Evolutionary conservation across 2,888 invertebrate genomes (phyloP), one percentile per base, ranked within the genome.

Genomic region (Drosophila setosimentum): DNA sequence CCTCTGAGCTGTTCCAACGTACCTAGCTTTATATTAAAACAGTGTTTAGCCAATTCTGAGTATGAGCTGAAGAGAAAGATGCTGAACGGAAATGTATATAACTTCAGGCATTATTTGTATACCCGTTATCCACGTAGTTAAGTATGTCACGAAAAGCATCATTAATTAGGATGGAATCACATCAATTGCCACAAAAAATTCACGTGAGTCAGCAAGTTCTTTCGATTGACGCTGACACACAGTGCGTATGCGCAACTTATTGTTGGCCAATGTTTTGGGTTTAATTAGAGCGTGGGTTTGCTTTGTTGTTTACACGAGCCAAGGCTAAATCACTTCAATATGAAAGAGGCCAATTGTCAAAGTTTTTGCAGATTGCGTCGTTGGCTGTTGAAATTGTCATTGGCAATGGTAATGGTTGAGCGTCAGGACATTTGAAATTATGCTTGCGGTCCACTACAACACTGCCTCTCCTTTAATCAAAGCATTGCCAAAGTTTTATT

Each of bases 231-330:
- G 3, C 45, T 45, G 63, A 2, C 42, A 13, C 13, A 53, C 64
- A 21, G 21, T 64, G 77, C 77, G 77, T 80, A 80, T 71, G 71
- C 65, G 71, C 61, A 62, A 75, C 54, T 42, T 61, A 61, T 48
- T 51, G 24, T 29, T 51, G 27, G 2, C 24, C 45, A 8, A 2
- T 42, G 54, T 33, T 13, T 42, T 11, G 21, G 1, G 8, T 24
- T 24, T 45, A 66, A 53, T 67, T 48, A 48, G 27, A 67, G 40
- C 16, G 7, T 1, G 16, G 2, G 7, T 30, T 11, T 16, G 1
- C 35, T 35, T 53, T 54, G 40, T 50, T 18, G 18, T 11, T 57
- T 16, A 10, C 5, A 18, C 2, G 21, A n/a, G 7, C 3, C 13
- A 50, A 51, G 40, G n/a, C 16, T 29, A 13, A 50, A 2, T 8